Evolutionary conservation across 1,140 invertebrate genomes (phyloP), one percentile per base, ranked within the genome.

Genomic region (Apis cerana): DNA sequence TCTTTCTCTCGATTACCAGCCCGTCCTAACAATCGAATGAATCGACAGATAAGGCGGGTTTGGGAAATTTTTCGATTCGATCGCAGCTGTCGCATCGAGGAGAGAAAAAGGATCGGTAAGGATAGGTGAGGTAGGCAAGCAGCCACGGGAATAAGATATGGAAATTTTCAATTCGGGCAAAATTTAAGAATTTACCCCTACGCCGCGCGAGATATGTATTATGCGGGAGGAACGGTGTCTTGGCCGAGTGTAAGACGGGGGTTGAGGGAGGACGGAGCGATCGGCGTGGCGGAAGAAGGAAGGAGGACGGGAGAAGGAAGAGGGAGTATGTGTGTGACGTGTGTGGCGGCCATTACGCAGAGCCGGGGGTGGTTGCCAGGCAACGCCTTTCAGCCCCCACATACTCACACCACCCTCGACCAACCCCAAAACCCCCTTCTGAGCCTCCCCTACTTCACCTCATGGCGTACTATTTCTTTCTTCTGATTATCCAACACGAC

Each of bases 311-410:
- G 67, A 70, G 79, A 85, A 80, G 78, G 85, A 84, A 85, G 83
- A 72, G 88, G 78, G 89, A 85, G 88, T 89, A 89, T 92, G 90
- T 91, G 90, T 92, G 92, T 93, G 91, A 92, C 92, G 92, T 93
- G 92, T 93, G 93, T 93, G 92, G 93, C 93, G 90, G 93, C 93
- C 92, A 94, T 94, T 92, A 93, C 92, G 89, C 86, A 90, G 89
- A 89, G 85, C 89, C 88, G 88, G 91, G 92, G 91, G 91, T 91
- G 89, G 93, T 94, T 93, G 93, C 93, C 89, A 90, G 88, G 93
- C 93, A 94, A 94, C 93, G 91, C 89, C 91, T 92, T 92, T 92
- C 91, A 91, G 82, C 90, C 92, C 92, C 92, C 92, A 93, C 92
- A 93, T 93, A 93, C 92, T 93, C 92, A 93, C 91, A 93, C 92